These are phyloP conservation scores for Lithobates pipiens DNA, from an alignment of 2,797 vertebrate species.

Conservation along the genomic window DNA sequence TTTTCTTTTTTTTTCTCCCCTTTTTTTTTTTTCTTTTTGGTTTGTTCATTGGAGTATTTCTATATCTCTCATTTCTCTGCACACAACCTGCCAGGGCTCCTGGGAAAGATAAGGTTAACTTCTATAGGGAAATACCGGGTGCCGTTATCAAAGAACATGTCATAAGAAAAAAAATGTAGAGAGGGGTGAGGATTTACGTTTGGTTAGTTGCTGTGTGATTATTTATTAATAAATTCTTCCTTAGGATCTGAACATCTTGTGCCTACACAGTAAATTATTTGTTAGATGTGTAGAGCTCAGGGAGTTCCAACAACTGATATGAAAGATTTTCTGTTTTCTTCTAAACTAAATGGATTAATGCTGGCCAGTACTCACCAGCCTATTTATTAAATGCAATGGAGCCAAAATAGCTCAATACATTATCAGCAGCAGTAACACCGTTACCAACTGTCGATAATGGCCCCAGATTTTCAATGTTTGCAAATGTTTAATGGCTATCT, in stretches of 20 bases:
- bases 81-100: neutral
- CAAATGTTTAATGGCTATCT: too few relatives aligned
- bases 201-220: constrained; percentile 50
- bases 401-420: too few relatives aligned
- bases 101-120: constrained; percentile 50
- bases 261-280: constrained; percentile 48
- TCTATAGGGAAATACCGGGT: constrained; percentile 36
- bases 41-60: neutral
- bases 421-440: too few relatives aligned
- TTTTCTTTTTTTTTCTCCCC: neutral
- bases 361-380: neutral
- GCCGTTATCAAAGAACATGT: constrained; percentile 43
- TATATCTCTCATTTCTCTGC: constrained; percentile 3
- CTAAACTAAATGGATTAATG: constrained; percentile 26
- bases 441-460: too few relatives aligned
- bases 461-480: too few relatives aligned
- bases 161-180: constrained; percentile 9
- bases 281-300: constrained; percentile 38
- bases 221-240: constrained; percentile 57
- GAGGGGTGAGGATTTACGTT: constrained; percentile 41
- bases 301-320: constrained; percentile 13
- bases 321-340: constrained; percentile 27
- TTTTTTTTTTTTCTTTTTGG: neutral
- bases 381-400: too few relatives aligned
- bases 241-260: constrained; percentile 52